Conservation (phyloP, 2,113 vertebrate species). For the Tachysurus fulvidraco region DNA sequence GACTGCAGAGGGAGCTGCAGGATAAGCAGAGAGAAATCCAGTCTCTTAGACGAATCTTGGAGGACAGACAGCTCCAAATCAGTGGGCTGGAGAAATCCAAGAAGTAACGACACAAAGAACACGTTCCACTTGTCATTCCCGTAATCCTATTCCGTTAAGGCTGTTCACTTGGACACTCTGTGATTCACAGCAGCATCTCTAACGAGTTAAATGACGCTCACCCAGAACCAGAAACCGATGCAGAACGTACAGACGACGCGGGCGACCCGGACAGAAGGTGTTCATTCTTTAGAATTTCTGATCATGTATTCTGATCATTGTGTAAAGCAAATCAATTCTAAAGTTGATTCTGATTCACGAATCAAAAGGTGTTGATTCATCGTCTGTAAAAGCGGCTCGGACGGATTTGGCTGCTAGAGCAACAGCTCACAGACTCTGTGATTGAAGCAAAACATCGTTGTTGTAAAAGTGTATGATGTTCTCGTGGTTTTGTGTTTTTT, state of each 20-base stretch:
- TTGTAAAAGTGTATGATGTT: too few relatives aligned
- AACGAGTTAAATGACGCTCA: background rate
- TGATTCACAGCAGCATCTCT: background rate
- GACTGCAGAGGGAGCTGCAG: slow-evolving; percentile 81
- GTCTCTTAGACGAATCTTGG: slow-evolving; percentile 74
- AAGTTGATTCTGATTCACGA: background rate
- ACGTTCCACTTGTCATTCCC: too few relatives aligned
- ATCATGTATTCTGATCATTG: background rate
- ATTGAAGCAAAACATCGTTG: background rate
- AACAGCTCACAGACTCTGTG: background rate
- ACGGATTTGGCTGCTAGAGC: background rate
- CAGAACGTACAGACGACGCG: background rate
- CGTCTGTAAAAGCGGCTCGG: background rate
- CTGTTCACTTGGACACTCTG: background rate
- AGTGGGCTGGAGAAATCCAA: slow-evolving; percentile 74
- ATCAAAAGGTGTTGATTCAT: background rate
- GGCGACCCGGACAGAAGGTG: slow-evolving; percentile 6
- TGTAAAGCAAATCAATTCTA: too few relatives aligned
- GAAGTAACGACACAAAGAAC: slow-evolving; percentile 63
- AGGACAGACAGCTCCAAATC: slow-evolving; percentile 77
- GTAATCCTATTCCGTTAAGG: too few relatives aligned
- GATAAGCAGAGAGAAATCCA: slow-evolving; percentile 83
- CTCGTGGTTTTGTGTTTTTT: too few relatives aligned
- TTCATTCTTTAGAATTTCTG: background rate
- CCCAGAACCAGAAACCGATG: background rate